phyloP scores from a whole-genome alignment of 2,113 vertebrate genomes.

The Podilymbus podiceps region DNA sequence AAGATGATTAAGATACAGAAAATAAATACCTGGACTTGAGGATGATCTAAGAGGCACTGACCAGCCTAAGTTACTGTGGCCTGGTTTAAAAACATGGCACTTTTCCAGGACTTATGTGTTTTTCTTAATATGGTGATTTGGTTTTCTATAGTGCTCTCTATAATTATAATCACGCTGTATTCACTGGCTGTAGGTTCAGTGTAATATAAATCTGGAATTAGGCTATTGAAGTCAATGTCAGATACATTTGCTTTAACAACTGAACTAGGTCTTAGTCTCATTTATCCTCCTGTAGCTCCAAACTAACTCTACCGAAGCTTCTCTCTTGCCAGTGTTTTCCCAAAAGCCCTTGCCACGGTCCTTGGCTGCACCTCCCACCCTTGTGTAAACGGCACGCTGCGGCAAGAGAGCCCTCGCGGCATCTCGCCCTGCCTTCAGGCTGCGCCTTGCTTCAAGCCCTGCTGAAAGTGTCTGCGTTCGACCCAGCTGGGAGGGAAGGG shows the following conservation, averaged over 20 bases:
- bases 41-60: background rate
- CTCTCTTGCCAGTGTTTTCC: background rate
- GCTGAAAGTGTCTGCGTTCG: background rate
- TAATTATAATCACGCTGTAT: background rate
- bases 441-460: background rate
- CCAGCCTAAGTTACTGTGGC: background rate
- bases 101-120: background rate
- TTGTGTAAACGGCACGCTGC: background rate
- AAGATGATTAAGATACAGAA: background rate
- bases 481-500: background rate
- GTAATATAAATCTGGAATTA: slow-evolving; percentile 40
- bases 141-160: slow-evolving; percentile 2
- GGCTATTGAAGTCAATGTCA: slow-evolving; percentile 23
- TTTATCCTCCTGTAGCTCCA: slow-evolving; percentile 11
- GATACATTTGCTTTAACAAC: slow-evolving; percentile 30
- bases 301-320: background rate
- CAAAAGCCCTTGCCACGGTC: background rate
- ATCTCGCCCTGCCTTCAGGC: background rate
- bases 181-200: slow-evolving; percentile 12
- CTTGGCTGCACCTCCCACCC: background rate
- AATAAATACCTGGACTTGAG: background rate
- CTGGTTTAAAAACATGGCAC: background rate
- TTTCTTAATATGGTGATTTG: slow-evolving; percentile 4
- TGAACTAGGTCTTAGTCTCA: background rate
- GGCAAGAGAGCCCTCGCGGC: background rate